Evolutionary conservation across 2,888 invertebrate species (phyloP), one percentile per base, ranked within the genome.

Genomic region (Hipparchia sbordonii): DNA sequence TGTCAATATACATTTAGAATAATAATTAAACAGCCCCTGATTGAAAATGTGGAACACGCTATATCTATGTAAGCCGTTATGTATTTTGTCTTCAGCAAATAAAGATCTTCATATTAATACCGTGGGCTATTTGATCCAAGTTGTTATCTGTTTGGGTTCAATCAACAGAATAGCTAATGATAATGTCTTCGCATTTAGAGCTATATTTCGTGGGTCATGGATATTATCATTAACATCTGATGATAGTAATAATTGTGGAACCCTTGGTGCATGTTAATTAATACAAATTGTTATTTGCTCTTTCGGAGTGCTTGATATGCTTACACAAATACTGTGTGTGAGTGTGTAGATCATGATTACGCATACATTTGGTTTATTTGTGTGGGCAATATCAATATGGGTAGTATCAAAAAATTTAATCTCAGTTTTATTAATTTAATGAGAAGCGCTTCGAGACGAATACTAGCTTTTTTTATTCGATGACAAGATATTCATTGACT

Each of bases 231-330:
- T 65, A 65, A 51, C 59, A 60, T 60, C 59, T 23, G 51, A 65
- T 12, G 65, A n/a, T 65, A 65, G 23, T 63, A 63, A 51, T 51
- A 45, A 62, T 13, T 65, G 52, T 33, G 65, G 33, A 65, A 33
- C 65, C 52, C 65, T 65, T 51, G 65, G 65, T 65, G 65, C 51
- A 52, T 65, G 52, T 52, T 65, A 65, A 65, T 65, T 65, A 65
- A 52, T 65, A 51, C 65, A 23, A 65, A 65, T 65, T 52, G 52
- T 65, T 65, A 65, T 65, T 52, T 33, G 51, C 65, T 65, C 52
- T 65, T 52, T 39, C 52, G 1, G 12, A 65, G 52, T 65, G 65
- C 12, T 65, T 51, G 46, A 51, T 51, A 23, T 63, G 33, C 59
- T 6, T 57, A 57, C 13, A 4, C 5, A 52, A 52, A 52, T 52